Percentiles rank a stretch among this genome's conserved stretches.
Conservation (phyloP, 1,140 invertebrate species). For the Drosophila mauritiana region DNA sequence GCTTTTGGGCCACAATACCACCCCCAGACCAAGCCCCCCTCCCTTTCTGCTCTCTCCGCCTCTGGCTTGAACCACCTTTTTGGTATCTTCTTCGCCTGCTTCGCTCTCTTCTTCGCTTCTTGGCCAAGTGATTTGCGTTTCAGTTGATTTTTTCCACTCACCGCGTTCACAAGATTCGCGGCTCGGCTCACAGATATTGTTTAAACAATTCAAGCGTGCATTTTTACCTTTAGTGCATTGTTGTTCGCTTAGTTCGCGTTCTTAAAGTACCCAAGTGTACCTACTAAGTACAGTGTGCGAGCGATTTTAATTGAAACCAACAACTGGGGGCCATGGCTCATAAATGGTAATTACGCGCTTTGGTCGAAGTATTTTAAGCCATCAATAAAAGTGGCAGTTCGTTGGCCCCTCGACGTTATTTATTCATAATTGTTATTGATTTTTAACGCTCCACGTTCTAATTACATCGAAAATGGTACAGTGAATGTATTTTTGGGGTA, state of each 20-base stretch:
- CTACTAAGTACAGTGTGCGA: conserved; percentile 26
- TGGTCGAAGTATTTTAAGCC: conserved; percentile 24
- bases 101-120: conserved; percentile 40
- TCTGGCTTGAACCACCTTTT: conserved; percentile 35
- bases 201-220: conserved; percentile 37
- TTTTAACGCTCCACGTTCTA: conserved; percentile 10
- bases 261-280: conserved; percentile 12
- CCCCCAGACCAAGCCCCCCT: conserved; percentile 8
- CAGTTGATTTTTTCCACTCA: conserved; percentile 73
- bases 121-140: conserved; percentile 71
- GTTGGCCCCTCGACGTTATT: conserved; percentile 55
- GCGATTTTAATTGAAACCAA: conserved; percentile 41
- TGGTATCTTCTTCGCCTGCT: conserved; percentile 61
- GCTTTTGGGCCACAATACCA: conserved; percentile 28
- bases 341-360: conserved; percentile 60
- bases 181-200: conserved; percentile 30
- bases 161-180: conserved; percentile 65
- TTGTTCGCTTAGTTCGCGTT: neutral
- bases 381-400: conserved; percentile 53
- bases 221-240: conserved; percentile 16
- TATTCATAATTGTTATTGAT: conserved; percentile 71
- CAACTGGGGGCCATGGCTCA: conserved; percentile 31
- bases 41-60: neutral
- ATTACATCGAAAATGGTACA: conserved; percentile 3
- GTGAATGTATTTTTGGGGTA: neutral